phyloP scores from a whole-genome alignment of 2,888 invertebrate genomes.

The Steinernema hermaphroditum region DNA sequence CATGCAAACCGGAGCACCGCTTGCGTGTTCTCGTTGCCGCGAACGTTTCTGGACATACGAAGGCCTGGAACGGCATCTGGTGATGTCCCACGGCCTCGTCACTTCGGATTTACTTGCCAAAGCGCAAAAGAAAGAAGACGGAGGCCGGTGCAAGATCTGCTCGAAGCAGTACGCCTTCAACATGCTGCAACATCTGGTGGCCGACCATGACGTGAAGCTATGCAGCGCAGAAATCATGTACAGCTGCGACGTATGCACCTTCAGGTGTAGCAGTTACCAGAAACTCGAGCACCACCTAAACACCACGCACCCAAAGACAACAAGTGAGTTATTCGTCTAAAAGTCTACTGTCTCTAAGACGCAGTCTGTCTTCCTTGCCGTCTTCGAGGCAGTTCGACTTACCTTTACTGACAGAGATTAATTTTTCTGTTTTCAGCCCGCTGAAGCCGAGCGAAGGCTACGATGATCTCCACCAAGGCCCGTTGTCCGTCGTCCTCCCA shows the following conservation, averaged over 20 bases:
- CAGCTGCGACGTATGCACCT: constrained; percentile 55
- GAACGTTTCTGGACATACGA: constrained; percentile 87
- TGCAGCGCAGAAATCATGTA: constrained; percentile 66
- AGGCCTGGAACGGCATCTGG: constrained; percentile 88
- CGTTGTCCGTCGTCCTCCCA: no score
- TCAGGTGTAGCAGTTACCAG: constrained; percentile 58
- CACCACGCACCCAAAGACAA: constrained; percentile 55
- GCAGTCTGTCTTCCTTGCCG: no score
- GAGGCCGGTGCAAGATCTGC: constrained; percentile 90
- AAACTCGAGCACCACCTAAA: constrained; percentile 60
- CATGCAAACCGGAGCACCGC: constrained; percentile 61
- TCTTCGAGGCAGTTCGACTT: no score
- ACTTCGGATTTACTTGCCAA: constrained; percentile 94
- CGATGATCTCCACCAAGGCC: no score
- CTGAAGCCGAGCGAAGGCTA: no score
- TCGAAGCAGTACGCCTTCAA: constrained; percentile 73
- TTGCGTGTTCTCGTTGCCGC: constrained; percentile 62
- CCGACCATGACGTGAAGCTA: constrained; percentile 62
- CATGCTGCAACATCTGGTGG: constrained; percentile 64
- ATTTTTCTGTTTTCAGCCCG: no score
- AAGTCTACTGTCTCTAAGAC: background rate
- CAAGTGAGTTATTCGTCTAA: constrained; percentile 29
- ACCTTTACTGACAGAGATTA: no score
- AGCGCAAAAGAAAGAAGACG: constrained; percentile 89
- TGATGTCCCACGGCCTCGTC: constrained; percentile 89